These are phyloP conservation scores for Corella eumyota DNA, from an alignment of 23 tunicate species.

Conservation along the genomic window DNA sequence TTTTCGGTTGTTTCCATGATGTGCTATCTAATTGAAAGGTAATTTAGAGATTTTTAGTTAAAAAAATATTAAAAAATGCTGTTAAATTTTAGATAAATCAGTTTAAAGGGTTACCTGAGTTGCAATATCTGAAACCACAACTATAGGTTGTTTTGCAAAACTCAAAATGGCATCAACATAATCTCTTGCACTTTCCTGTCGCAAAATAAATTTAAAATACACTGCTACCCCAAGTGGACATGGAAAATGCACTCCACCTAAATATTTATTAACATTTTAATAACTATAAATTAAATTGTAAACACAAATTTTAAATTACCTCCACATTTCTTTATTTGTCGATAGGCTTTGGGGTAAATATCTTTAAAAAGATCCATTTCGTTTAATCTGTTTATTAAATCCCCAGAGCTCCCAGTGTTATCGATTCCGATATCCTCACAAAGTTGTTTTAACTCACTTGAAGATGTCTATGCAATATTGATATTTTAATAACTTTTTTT, in stretches of 20 bases:
- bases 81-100: no score
- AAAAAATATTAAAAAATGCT: neutral
- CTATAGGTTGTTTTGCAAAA: slow-evolving; percentile 9
- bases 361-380: slow-evolving; percentile 13
- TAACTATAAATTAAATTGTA: no score
- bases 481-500: no score
- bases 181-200: slow-evolving; percentile 31
- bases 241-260: slow-evolving; percentile 14
- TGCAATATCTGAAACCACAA: slow-evolving; percentile 19
- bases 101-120: slow-evolving; percentile 25
- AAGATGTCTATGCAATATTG: neutral
- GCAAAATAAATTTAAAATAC: slow-evolving; percentile 7
- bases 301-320: neutral
- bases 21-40: slow-evolving; percentile 10
- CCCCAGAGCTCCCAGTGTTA: slow-evolving; percentile 1
- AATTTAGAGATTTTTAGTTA: neutral
- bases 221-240: slow-evolving; percentile 15
- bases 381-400: slow-evolving; percentile 8
- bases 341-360: slow-evolving; percentile 9
- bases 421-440: slow-evolving; percentile 1
- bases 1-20: slow-evolving; percentile 23
- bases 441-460: neutral
- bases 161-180: slow-evolving; percentile 17
- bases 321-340: slow-evolving; percentile 9
- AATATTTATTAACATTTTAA: neutral